Conservation (phyloP, 2,113 vertebrate species). For the Syngnathus scovelli region DNA sequence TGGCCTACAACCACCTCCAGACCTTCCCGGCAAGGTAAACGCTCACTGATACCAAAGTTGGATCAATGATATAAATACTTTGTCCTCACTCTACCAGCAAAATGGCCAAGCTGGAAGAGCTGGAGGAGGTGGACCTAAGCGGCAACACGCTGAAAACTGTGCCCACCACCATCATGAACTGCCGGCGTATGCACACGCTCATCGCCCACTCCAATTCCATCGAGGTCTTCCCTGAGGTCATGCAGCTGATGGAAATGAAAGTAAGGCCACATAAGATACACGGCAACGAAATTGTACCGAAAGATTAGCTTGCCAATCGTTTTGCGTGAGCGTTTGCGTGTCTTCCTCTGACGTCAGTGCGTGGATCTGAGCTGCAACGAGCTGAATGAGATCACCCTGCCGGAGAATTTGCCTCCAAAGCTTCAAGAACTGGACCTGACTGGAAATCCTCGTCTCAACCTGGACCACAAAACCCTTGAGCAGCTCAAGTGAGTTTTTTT, state of each 20-base stretch:
- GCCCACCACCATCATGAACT: constrained; percentile 93
- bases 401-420: constrained; percentile 92
- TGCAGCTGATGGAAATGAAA: constrained; percentile 97
- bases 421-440: constrained; percentile 96
- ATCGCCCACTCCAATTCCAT: constrained; percentile 95
- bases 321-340: constrained; percentile 2
- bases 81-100: constrained; percentile 73
- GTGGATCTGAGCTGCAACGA: constrained; percentile 98
- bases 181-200: constrained; percentile 90
- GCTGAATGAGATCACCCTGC: constrained; percentile 84
- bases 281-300: not conserved
- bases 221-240: constrained; percentile 95
- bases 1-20: constrained; percentile 95
- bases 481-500: constrained; percentile 82
- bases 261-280: constrained; percentile 53
- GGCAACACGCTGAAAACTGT: constrained; percentile 96
- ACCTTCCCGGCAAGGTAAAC: constrained; percentile 92
- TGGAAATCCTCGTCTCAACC: constrained; percentile 86
- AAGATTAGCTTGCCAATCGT: not conserved
- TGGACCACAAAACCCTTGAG: constrained; percentile 94
- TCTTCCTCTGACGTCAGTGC: constrained; percentile 72
- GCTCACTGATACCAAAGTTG: not conserved
- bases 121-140: constrained; percentile 94
- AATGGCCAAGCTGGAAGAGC: constrained; percentile 97
- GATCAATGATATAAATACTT: not conserved